A percentile compares a stretch with the other conserved stretches of the same genome.
Conservation (phyloP, 2,113 vertebrate genomes). For the Burhinus bistriatus region DNA sequence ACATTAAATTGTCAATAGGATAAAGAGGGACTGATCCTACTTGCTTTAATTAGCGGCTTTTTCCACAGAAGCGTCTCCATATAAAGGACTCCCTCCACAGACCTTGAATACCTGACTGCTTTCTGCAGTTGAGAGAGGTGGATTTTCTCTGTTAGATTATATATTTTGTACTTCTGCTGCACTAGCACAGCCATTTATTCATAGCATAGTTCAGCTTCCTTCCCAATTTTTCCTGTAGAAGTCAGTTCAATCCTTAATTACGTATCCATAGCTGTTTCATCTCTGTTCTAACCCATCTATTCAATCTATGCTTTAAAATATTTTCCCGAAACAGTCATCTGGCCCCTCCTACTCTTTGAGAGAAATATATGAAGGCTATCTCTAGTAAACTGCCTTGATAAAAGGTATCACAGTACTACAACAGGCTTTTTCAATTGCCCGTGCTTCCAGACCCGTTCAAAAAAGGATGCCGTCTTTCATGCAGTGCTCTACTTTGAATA, state of each 20-base stretch:
- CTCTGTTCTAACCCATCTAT: background rate
- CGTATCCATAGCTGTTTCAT: background rate
- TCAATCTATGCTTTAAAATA: background rate
- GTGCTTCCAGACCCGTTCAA: background rate
- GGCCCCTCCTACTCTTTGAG: background rate
- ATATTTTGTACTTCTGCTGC: background rate
- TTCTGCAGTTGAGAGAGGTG: background rate
- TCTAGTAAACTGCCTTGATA: background rate
- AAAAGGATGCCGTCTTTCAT: background rate
- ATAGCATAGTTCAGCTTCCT: background rate
- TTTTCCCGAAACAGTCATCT: background rate
- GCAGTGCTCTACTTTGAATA: background rate
- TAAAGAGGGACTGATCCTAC: slow-evolving; percentile 8
- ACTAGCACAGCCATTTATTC: background rate
- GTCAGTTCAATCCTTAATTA: background rate
- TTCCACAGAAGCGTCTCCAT: background rate
- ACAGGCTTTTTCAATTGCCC: background rate
- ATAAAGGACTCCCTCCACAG: background rate
- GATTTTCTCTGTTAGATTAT: background rate
- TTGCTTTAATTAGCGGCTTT: background rate
- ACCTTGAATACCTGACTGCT: background rate
- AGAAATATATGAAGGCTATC: background rate
- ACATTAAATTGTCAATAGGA: slow-evolving; percentile 31
- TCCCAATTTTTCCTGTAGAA: background rate
- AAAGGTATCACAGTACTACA: background rate